Evolutionary conservation across 1,140 invertebrate species (phyloP).

Genomic region (Orussus abietinus): DNA sequence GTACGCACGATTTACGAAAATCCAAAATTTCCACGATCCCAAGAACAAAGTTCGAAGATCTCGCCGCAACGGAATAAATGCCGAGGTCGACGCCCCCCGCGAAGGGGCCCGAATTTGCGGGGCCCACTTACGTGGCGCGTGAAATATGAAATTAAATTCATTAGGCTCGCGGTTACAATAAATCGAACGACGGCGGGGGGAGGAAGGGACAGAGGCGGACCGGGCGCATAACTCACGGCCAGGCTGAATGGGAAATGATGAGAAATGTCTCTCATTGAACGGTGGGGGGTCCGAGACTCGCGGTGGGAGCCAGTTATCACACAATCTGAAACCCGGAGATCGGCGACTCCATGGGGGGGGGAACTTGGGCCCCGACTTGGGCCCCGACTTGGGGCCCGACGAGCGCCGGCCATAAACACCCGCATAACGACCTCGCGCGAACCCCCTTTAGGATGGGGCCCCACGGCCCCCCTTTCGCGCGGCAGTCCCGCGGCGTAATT

Average conservation of each 20-base stretch:
- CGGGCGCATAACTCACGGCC: conserved; percentile 48
- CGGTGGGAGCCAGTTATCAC: conserved; percentile 33
- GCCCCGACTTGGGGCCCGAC: neutral
- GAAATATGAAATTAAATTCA: conserved; percentile 55
- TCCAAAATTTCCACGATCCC: neutral
- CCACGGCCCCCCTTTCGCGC: neutral
- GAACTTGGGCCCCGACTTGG: neutral
- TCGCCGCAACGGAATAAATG: too few relatives aligned
- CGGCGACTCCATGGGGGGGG: too few relatives aligned
- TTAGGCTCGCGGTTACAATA: conserved; percentile 50
- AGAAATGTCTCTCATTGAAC: conserved; percentile 53
- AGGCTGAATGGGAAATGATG: conserved; percentile 51
- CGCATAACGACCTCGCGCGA: conserved; percentile 27
- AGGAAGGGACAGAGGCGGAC: conserved; percentile 26
- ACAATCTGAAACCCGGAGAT: conserved; percentile 34
- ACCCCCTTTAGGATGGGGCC: conserved; percentile 6
- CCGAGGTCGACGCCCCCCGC: conserved; percentile 12
- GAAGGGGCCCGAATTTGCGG: conserved; percentile 29
- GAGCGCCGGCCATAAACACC: conserved; percentile 34
- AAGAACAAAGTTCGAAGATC: neutral
- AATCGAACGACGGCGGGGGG: conserved; percentile 50
- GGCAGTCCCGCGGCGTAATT: conserved; percentile 15
- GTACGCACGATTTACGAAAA: too few relatives aligned
- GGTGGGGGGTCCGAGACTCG: conserved; percentile 39
- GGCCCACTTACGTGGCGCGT: conserved; percentile 24